Evolutionary conservation across 2,113 vertebrate species (phyloP).

Genomic region (Forbesichthys agassizii): DNA sequence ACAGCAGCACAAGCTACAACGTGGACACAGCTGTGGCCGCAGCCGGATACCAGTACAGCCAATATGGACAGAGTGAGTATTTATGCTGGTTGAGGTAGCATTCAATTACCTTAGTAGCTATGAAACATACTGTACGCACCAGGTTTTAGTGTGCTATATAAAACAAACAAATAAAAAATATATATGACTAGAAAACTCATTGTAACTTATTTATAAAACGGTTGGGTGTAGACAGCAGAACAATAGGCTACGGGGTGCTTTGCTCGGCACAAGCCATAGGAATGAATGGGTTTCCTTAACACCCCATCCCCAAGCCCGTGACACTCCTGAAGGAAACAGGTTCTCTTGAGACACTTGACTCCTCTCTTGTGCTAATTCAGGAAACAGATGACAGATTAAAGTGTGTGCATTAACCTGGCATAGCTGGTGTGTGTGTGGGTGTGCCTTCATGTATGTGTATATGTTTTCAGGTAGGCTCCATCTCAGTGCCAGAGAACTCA

Average conservation of each 20-base stretch:
- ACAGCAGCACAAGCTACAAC: slow-evolving; percentile 92
- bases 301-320: background rate
- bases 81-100: background rate
- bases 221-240: too few relatives aligned
- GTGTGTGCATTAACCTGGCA: slow-evolving; percentile 45
- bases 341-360: slow-evolving; percentile 56
- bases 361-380: slow-evolving; percentile 56
- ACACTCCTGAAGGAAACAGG: slow-evolving; percentile 16
- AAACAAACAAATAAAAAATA: too few relatives aligned
- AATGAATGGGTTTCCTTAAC: background rate
- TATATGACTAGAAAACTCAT: too few relatives aligned
- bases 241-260: too few relatives aligned
- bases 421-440: slow-evolving; percentile 7
- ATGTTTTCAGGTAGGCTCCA: slow-evolving; percentile 56
- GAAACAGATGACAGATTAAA: slow-evolving; percentile 64
- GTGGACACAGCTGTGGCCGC: slow-evolving; percentile 88
- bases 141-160: too few relatives aligned
- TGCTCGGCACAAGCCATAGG: too few relatives aligned
- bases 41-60: slow-evolving; percentile 93
- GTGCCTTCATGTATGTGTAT: slow-evolving; percentile 10
- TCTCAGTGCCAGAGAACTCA: slow-evolving; percentile 54
- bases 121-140: too few relatives aligned
- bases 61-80: slow-evolving; percentile 94
- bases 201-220: too few relatives aligned
- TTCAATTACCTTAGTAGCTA: too few relatives aligned